Evolutionary conservation across 53 echinoderm and acorn worm species (phyloP).

Genomic region (Hippasteria phrygiana): DNA sequence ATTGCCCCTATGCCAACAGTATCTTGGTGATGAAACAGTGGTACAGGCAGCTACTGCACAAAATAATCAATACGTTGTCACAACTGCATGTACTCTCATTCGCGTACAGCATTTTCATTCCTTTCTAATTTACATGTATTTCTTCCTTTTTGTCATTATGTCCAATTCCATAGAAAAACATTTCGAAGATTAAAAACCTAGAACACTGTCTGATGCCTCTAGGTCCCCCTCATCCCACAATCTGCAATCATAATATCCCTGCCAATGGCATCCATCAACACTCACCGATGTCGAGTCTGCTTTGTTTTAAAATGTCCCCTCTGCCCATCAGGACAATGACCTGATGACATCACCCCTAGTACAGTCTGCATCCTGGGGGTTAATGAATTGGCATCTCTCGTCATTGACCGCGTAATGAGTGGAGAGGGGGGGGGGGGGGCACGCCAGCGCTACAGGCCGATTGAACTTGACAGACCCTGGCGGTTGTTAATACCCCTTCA

Average conservation of each 20-base stretch:
- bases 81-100: too few species aligned
- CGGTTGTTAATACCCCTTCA: background rate
- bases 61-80: too few species aligned
- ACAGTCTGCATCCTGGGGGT: conserved; percentile 7
- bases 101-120: too few species aligned
- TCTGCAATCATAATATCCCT: background rate
- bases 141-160: too few species aligned
- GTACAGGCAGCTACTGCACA: too few species aligned
- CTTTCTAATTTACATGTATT: too few species aligned
- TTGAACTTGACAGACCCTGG: background rate
- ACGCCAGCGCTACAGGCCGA: background rate
- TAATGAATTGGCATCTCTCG: conserved; percentile 33
- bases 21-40: too few species aligned
- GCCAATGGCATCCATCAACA: conserved; percentile 25
- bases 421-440: background rate
- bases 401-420: conserved; percentile 39
- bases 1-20: too few species aligned
- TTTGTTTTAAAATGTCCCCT: conserved; percentile 9
- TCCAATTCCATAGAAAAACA: too few species aligned
- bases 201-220: background rate
- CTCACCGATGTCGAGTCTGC: background rate
- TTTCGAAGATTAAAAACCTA: too few species aligned
- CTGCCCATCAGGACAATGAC: conserved; percentile 27
- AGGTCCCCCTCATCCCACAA: background rate
- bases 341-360: conserved; percentile 29